Percentiles rank a stretch among this genome's conserved stretches.
These are phyloP conservation scores for Lophotis ruficrista DNA, from an alignment of 2,113 vertebrate genomes.

Conservation along the genomic window DNA sequence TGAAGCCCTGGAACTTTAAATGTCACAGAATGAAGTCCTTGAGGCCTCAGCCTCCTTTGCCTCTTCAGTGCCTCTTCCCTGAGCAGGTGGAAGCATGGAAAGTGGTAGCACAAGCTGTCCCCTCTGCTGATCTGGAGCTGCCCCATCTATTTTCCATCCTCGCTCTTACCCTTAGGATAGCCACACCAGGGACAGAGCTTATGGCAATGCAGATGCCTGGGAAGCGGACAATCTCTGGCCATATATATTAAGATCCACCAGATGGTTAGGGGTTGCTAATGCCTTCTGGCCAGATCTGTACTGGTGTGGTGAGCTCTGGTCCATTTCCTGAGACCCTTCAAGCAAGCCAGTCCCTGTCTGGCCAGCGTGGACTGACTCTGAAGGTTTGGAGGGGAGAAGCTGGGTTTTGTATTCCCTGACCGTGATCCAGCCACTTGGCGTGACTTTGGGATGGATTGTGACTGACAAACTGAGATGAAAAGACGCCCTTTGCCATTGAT, in stretches of 20 bases:
- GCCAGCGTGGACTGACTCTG: not conserved
- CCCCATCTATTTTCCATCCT: not conserved
- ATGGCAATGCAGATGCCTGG: not conserved
- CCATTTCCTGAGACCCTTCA: not conserved
- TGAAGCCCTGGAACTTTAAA: not conserved
- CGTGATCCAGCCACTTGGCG: not conserved
- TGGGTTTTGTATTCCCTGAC: not conserved
- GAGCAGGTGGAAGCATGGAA: not conserved
- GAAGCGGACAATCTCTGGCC: not conserved
- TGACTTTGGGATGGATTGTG: not conserved
- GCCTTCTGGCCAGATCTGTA: not conserved
- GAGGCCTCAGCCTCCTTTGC: not conserved
- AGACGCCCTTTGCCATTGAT: conserved; percentile 21
- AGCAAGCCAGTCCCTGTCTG: not conserved
- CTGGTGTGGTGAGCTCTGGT: not conserved
- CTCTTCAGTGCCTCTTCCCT: not conserved
- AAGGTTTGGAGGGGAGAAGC: not conserved
- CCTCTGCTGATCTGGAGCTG: not conserved
- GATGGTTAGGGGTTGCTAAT: not conserved
- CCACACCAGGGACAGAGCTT: not conserved
- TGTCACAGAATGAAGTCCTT: not conserved
- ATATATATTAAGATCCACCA: not conserved
- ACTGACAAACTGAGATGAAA: not conserved
- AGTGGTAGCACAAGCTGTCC: not conserved
- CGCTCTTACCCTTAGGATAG: not conserved